Evolutionary conservation across 2,113 vertebrate species (phyloP).

Genomic region (Carollia perspicillata): DNA sequence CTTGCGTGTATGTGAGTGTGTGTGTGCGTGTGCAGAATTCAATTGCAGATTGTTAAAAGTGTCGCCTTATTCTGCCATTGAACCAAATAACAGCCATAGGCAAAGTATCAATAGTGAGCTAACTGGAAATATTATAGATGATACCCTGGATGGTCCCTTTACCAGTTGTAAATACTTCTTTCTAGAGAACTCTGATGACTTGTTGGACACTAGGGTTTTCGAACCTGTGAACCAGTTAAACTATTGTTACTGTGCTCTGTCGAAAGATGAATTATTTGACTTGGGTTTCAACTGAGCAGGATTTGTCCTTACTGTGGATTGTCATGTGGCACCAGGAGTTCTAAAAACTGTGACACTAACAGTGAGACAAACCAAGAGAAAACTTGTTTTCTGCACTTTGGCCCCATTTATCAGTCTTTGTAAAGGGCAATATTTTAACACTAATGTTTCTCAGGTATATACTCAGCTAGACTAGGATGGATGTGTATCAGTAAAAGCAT

Average conservation of each 20-base stretch:
- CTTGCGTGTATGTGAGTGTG: conserved; percentile 69
- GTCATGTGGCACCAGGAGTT: conserved; percentile 65
- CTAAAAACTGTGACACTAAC: conserved; percentile 59
- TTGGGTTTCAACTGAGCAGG: conserved; percentile 63
- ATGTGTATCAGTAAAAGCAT: conserved; percentile 67
- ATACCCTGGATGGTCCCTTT: conserved; percentile 78
- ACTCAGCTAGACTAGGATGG: conserved; percentile 76
- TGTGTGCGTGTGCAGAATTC: conserved; percentile 64
- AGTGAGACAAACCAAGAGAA: conserved; percentile 55
- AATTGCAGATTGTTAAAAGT: conserved; percentile 86
- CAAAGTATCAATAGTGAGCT: conserved; percentile 83
- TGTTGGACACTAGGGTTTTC: conserved; percentile 54
- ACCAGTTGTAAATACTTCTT: conserved; percentile 70
- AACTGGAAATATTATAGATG: conserved; percentile 78
- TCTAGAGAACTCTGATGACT: conserved; percentile 66
- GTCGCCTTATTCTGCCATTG: conserved; percentile 90
- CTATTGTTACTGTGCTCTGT: conserved; percentile 56
- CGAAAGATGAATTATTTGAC: conserved; percentile 65
- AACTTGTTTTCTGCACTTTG: conserved; percentile 76
- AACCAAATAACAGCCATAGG: conserved; percentile 89
- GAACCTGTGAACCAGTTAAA: conserved; percentile 58
- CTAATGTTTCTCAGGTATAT: conserved; percentile 90
- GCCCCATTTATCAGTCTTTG: conserved; percentile 75
- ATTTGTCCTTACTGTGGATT: conserved; percentile 53
- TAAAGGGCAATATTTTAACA: conserved; percentile 85